phyloP scores from a whole-genome alignment of 2,797 vertebrate species.

The Anomalospiza imberbis region DNA sequence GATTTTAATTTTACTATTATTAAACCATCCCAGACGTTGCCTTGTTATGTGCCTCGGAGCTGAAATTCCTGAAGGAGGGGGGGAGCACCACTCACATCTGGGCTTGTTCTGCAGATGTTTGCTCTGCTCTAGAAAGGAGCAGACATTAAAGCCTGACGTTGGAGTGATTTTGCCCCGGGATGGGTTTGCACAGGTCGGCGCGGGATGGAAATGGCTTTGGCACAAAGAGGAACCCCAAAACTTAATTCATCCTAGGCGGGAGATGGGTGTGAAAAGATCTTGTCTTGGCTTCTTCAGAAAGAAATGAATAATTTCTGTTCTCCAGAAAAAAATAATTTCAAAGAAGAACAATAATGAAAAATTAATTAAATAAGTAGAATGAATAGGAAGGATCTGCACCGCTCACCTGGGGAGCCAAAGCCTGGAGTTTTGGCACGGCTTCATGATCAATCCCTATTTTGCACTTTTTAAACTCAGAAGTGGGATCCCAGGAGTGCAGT shows the following conservation, averaged over 20 bases:
- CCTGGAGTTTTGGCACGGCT: not conserved
- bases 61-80: conserved; percentile 65
- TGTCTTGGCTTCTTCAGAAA: not conserved
- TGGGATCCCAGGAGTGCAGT: accelerated
- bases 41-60: conserved; percentile 66
- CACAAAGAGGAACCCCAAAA: not conserved
- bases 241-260: not conserved
- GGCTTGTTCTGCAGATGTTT: conserved; percentile 64
- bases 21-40: conserved; percentile 72
- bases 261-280: not conserved
- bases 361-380: not conserved
- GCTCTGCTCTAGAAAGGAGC: conserved; percentile 39
- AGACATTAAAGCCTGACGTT: conserved; percentile 16
- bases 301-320: not conserved
- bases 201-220: not conserved
- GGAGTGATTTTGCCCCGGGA: not conserved
- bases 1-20: conserved; percentile 75
- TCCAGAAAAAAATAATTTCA: not conserved
- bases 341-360: not conserved
- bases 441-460: accelerated
- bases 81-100: not conserved
- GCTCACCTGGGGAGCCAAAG: accelerated
- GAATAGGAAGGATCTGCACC: not conserved
- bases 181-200: not conserved
- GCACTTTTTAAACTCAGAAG: not conserved